Conservation (phyloP, 2,888 invertebrate genomes). For the Eucriotettix oculatus region DNA sequence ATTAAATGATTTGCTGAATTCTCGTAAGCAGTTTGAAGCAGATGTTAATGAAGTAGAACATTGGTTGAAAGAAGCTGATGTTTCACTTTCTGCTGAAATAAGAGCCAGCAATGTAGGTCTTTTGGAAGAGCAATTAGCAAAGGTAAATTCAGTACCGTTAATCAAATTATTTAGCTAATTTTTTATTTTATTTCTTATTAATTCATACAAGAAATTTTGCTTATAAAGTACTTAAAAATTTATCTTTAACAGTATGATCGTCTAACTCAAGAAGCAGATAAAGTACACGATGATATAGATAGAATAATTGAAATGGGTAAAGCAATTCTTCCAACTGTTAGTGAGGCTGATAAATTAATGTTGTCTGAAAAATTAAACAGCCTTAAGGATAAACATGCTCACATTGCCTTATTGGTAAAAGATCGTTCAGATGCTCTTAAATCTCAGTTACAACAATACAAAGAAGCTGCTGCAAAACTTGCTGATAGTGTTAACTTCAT, state of each 20-base stretch:
- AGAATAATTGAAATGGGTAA: constrained; percentile 66
- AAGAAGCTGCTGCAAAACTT: constrained; percentile 62
- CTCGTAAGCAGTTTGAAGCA: constrained; percentile 65
- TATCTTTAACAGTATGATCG: constrained; percentile 41
- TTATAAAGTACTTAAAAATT: too few species aligned
- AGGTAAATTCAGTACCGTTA: constrained; percentile 24
- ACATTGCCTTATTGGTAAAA: constrained; percentile 55
- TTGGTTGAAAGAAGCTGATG: constrained; percentile 84
- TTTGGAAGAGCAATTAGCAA: constrained; percentile 72
- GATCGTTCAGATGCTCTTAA: constrained; percentile 58
- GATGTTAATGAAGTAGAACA: constrained; percentile 65
- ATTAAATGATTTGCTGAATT: constrained; percentile 54
- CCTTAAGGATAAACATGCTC: constrained; percentile 59
- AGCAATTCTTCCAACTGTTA: constrained; percentile 59
- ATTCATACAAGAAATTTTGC: too few species aligned
- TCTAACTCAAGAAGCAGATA: constrained; percentile 54
- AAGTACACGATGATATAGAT: constrained; percentile 51
- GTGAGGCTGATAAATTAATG: constrained; percentile 70
- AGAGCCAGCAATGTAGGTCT: constrained; percentile 65
- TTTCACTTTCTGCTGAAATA: constrained; percentile 65
- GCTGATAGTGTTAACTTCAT: constrained; percentile 66
- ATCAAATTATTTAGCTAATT: too few species aligned
- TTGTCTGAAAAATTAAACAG: constrained; percentile 65
- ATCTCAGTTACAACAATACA: constrained; percentile 63
- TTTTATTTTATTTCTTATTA: too few species aligned